Evolutionary conservation across 2,113 vertebrate genomes (phyloP), one percentile per base, ranked within the genome.

Genomic region (Noturus placidus): DNA sequence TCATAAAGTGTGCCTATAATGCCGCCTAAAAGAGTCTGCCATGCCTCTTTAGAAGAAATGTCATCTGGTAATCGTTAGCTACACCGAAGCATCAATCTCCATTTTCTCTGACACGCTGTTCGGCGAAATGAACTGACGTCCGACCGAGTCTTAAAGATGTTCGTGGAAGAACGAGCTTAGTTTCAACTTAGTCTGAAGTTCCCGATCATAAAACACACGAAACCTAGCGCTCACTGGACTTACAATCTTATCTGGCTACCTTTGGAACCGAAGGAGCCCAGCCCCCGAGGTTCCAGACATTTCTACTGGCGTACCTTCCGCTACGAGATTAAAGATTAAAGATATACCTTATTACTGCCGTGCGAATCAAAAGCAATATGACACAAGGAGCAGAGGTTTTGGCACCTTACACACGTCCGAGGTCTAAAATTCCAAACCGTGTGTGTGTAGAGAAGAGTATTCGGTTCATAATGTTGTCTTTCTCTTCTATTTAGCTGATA

Each of bases 311-410:
- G 19, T 50, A 63, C 30, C 70, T 88, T 76, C 56, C 76, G 80
- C 87, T 78, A 56, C 33, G 17, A 84, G 82, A 88, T 88, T 88
- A 78, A 84, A 88, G 87, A 87, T 87, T 80, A 82, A 72, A 72
- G 35, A 78, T 88, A 88, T 25, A 57, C 8, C 82, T 88, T 88
- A 88, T 84, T 88, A 79, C 72, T 78, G 82, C 72, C 30, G 70
- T 78, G 67, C 33, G 79, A 84, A 56, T 56, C 72, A 57, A 57
- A 88, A 83, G 38, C 22, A 54, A 56, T 78, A 84, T n/a, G 87
- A 76, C 82, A 69, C 50, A n/a, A 11, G 50, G 82, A 81, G 27
- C 67, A 85, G 52, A 85, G 54, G 35, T n/a, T 69, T 20, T 80
- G 61, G 20, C 67, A 84, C 52, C 67, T 25, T 82, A 42, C 11